Evolutionary conservation across 1,140 invertebrate genomes (phyloP), one percentile per base, ranked within the genome.

Genomic region (Cephus cinctus): DNA sequence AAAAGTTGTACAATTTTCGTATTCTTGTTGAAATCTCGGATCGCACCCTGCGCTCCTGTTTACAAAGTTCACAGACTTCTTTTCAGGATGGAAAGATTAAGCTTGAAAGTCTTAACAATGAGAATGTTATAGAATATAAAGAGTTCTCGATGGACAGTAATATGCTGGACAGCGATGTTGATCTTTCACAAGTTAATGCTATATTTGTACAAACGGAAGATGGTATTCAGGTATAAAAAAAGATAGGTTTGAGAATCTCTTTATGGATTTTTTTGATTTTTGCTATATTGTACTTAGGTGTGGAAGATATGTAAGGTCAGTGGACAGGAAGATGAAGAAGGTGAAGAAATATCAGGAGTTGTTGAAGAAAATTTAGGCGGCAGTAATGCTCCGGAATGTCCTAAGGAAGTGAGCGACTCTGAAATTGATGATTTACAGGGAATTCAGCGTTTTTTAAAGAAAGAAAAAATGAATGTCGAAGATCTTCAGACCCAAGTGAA

Each of bases 11-110:
- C 40, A 56, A 61, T 9, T 67, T 67, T 48, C 47, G 56, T 55
- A 40, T 56, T 3, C 38, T 63, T 12, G 54, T 65, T 27, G 50
- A 63, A 34, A 53, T 63, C n/a, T 67, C 65, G 1, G 65, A 67
- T 52, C 51, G 49, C 18, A 58, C 58, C 1, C 47, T 67, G 12
- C 39, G 62, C 43, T 45, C 43, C 8, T 58, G 52, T 47, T 52
- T 65, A 16, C 14, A 41, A 4, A 47, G 51, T 18, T 39, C 41
- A n/a, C 45, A 49, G 44, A 50, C 11, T 3, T 3, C 34, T 12
- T 12, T 15, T 18, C 12, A 46, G 47, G 51, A 31, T 48, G 6
- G 38, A 52, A 32, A 50, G 31, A 18, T 14, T 20, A 19, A 44
- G 48, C 54, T 16, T 39, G 47, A 36, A 42, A 59, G 30, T 36